Evolutionary conservation across 2,797 vertebrate species (phyloP), one percentile per base, ranked within the genome.

Genomic region (Echeneis naucrates): DNA sequence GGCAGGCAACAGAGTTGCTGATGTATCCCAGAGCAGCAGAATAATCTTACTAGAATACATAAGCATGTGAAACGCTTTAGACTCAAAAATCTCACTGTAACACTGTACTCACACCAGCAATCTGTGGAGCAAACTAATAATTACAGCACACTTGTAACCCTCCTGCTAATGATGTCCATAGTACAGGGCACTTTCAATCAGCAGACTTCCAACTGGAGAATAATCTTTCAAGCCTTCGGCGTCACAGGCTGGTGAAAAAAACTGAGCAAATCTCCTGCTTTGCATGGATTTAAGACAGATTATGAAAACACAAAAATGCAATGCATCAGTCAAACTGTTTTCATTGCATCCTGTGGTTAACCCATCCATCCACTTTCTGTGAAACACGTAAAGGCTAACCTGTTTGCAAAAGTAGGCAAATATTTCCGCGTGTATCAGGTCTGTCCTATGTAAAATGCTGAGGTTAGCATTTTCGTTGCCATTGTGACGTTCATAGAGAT

Each of bases 181-280:
- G 72, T 82, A 80, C 78, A 57, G 67, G 78, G 78, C 71, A 72
- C 74, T 86, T 92, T 91, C 90, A 93, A 93, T 93, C 90, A 91
- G 85, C 82, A 85, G 80, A 85, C 83, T 87, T 87, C 81, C 85
- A 76, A 89, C 72, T 53, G 62, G 51, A 76, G 69, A 86, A 84
- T 93, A 90, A 92, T 93, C 91, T 92, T 89, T 85, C 72, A 77
- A 67, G 83, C 86, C 68, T 47, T 81, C 78, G 81, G 84, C 60
- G 78, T 90, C 85, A 89, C 73, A 74, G 65, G 72, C 84, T 64
- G 72, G 66, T 21, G 57, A 89, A 88, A 86, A 87, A 86, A 87
- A 67, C 66, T 71, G 82, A 83, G 80, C 82, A 91, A 90, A 90
- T 92, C 82, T 88, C 85, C 83, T 82, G 78, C 76, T 92, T 86